These are phyloP conservation scores for Clivina fossor DNA, from an alignment of 2,888 invertebrate genomes.

Conservation along the genomic window DNA sequence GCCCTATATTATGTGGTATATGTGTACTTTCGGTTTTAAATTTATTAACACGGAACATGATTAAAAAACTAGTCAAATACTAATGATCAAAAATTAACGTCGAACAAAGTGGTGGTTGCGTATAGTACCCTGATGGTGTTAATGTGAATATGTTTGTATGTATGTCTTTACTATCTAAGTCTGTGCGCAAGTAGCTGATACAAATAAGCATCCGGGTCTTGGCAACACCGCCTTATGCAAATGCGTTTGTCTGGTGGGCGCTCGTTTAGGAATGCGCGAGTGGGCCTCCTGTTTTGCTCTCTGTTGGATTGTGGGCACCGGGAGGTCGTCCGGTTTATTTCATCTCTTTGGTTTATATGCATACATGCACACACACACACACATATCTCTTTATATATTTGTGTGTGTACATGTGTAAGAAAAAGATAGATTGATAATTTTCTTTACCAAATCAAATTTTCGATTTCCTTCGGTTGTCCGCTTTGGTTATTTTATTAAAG, in stretches of 20 bases:
- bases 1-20: no score
- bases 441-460: neutral
- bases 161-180: no score
- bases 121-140: no score
- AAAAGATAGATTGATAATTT: neutral
- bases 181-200: no score
- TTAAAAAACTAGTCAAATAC: no score
- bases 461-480: no score
- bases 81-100: no score
- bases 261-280: constrained; percentile 12
- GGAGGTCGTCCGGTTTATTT: constrained; percentile 13
- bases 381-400: no score
- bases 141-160: no score
- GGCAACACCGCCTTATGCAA: constrained; percentile 7
- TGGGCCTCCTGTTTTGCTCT: neutral
- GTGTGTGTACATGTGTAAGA: neutral
- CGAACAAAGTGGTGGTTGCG: no score
- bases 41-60: no score
- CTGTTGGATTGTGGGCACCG: neutral
- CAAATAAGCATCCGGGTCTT: neutral
- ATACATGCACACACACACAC: neutral
- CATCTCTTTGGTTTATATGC: neutral
- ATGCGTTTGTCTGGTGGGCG: constrained; percentile 8
- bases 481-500: constrained; percentile 5
- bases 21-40: no score